A percentile compares a stretch with the other conserved stretches of the same genome.
phyloP scores from a whole-genome alignment of 2,888 invertebrate genomes.

The Leptura quadrifasciata region DNA sequence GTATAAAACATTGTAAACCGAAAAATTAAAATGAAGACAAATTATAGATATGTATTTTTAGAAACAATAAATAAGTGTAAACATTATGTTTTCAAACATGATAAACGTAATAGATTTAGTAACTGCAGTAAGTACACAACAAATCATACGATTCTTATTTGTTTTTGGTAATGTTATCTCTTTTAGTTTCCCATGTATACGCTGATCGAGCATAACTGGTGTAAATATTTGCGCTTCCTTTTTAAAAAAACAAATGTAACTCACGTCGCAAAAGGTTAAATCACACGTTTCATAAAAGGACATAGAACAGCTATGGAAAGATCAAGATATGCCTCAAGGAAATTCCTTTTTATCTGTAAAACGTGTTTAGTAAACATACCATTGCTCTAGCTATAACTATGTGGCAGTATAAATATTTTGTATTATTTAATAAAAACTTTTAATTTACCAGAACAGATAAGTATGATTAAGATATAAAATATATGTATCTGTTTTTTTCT shows the following conservation, averaged over 20 bases:
- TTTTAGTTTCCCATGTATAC: neutral
- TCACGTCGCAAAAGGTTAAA: too few species aligned
- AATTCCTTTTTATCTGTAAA: too few species aligned
- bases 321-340: neutral
- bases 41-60: neutral
- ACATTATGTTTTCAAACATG: neutral
- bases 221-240: neutral
- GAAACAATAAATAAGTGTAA: neutral
- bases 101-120: neutral
- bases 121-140: neutral
- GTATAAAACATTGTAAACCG: too few species aligned
- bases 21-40: neutral
- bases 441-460: too few species aligned
- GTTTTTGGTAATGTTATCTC: neutral
- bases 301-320: neutral
- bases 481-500: too few species aligned
- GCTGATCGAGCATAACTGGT: neutral
- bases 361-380: too few species aligned
- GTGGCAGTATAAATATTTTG: too few species aligned
- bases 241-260: neutral
- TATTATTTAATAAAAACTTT: too few species aligned
- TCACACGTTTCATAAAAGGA: neutral
- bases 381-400: too few species aligned
- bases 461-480: too few species aligned
- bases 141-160: constrained; percentile 22